A percentile compares a stretch with the other conserved stretches of the same genome.
phyloP scores from a whole-genome alignment of 2,797 vertebrate genomes.

The Gallinago nigripennis region DNA sequence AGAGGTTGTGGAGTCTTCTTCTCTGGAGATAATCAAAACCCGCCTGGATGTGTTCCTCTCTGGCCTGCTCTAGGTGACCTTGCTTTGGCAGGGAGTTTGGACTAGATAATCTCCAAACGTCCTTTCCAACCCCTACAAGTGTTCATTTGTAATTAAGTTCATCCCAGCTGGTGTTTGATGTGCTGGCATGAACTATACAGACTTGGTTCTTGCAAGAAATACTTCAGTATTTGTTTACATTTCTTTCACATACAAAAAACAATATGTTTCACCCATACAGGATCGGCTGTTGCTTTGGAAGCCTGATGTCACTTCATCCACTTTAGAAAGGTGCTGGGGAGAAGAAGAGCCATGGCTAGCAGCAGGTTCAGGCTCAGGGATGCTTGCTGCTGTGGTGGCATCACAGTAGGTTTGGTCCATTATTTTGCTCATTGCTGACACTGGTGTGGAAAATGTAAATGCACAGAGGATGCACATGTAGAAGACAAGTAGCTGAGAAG shows the following conservation, averaged over 20 bases:
- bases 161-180: not conserved
- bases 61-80: not conserved
- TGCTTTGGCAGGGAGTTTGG: not conserved
- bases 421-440: not conserved
- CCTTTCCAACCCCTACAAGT: not conserved
- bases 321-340: not conserved
- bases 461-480: not conserved
- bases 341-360: rapidly evolving
- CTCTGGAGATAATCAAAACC: not conserved
- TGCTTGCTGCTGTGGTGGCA: not conserved
- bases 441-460: not conserved
- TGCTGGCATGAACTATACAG: rapidly evolving
- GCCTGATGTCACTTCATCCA: not conserved
- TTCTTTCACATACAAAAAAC: not conserved
- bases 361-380: rapidly evolving
- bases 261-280: rapidly evolving
- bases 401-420: not conserved
- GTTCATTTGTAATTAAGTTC: not conserved
- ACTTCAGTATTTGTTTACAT: not conserved
- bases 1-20: not conserved
- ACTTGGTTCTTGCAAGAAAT: not conserved
- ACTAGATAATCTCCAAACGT: not conserved
- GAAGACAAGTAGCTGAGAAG: not conserved
- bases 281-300: not conserved
- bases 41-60: not conserved